These are phyloP conservation scores for Anarhynchus alexandrinus DNA, from an alignment of 2,113 vertebrate genomes.

Conservation along the genomic window DNA sequence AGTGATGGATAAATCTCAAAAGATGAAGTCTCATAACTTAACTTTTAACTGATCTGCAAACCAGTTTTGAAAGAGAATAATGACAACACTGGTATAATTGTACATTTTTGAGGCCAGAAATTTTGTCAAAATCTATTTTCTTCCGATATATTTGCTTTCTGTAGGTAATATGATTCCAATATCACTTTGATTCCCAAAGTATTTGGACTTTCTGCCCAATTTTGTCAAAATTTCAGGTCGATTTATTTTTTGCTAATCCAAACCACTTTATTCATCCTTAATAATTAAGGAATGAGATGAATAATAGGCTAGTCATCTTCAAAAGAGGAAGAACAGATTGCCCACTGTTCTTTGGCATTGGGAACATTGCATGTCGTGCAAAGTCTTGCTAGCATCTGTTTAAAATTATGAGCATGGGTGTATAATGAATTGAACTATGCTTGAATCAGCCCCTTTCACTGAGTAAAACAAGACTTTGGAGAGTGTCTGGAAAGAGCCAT, in stretches of 20 bases:
- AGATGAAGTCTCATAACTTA: not conserved
- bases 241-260: not conserved
- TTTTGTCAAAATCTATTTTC: not conserved
- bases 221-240: not conserved
- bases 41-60: not conserved
- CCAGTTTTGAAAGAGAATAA: not conserved
- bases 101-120: not conserved
- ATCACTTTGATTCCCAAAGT: not conserved
- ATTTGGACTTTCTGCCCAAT: not conserved
- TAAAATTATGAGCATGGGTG: not conserved
- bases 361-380: not conserved
- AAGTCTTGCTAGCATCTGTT: slow-evolving; percentile 35
- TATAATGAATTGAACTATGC: not conserved
- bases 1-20: not conserved
- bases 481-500: not conserved
- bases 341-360: slow-evolving; percentile 22
- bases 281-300: slow-evolving; percentile 16
- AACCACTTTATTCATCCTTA: not conserved
- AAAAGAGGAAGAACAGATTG: slow-evolving; percentile 42
- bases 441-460: slow-evolving; percentile 29
- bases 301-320: slow-evolving; percentile 13
- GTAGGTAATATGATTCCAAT: not conserved
- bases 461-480: not conserved
- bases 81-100: not conserved
- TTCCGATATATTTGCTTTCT: not conserved